These are phyloP conservation scores for Cheilosia urbana DNA, from an alignment of 2,888 invertebrate species.

Conservation along the genomic window DNA sequence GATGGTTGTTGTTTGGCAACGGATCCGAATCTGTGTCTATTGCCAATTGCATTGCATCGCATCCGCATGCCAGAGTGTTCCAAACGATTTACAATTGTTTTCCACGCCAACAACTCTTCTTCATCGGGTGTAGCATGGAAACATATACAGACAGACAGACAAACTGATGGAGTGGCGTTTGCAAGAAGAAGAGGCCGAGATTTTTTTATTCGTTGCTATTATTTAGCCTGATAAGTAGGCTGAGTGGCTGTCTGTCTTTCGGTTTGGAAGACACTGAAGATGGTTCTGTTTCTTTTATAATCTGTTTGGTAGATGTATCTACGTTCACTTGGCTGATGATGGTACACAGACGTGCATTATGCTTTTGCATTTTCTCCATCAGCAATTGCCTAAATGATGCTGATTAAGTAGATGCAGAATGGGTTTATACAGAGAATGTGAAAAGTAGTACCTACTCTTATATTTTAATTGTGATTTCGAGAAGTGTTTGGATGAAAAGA, in stretches of 20 bases:
- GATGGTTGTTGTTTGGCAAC: conserved; percentile 56
- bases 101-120: conserved; percentile 69
- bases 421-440: conserved; percentile 26
- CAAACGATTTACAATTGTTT: conserved; percentile 73
- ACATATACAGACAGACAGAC: background rate
- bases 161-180: conserved; percentile 13
- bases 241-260: conserved; percentile 74
- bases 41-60: conserved; percentile 67
- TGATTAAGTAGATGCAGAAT: conserved; percentile 56
- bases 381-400: conserved; percentile 68
- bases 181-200: conserved; percentile 49
- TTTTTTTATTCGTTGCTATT: conserved; percentile 66
- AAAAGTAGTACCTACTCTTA: background rate
- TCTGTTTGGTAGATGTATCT: conserved; percentile 33
- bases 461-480: background rate
- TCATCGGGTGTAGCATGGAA: conserved; percentile 38
- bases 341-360: conserved; percentile 38
- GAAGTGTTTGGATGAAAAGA: too few species aligned
- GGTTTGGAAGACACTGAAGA: conserved; percentile 60
- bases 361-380: conserved; percentile 71
- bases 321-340: conserved; percentile 36
- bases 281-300: conserved; percentile 20
- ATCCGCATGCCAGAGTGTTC: conserved; percentile 73
- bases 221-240: conserved; percentile 73
- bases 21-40: conserved; percentile 62